Conservation (phyloP, 2,888 invertebrate genomes). For the Hesperia comma region DNA sequence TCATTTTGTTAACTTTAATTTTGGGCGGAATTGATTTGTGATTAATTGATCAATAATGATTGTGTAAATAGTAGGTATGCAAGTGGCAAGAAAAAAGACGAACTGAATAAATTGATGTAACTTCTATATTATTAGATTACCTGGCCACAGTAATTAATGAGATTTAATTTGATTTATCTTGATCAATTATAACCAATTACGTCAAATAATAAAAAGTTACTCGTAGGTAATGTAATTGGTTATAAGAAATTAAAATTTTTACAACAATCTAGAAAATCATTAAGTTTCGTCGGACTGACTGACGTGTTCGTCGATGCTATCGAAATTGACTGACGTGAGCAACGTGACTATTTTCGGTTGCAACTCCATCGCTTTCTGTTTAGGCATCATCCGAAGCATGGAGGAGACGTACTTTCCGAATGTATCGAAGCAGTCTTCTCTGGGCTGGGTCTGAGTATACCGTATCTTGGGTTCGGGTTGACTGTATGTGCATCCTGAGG, state of each 20-base stretch:
- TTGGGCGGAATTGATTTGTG: too few species aligned
- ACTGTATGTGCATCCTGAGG: background rate
- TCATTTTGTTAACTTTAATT: too few species aligned
- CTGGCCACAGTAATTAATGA: too few species aligned
- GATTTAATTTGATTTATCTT: too few species aligned
- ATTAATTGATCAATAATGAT: too few species aligned
- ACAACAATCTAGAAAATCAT: background rate
- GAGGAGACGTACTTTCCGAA: conserved; percentile 61
- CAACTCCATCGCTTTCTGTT: conserved; percentile 49
- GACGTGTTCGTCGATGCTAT: conserved; percentile 9
- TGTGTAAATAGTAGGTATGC: too few species aligned
- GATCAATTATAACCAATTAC: too few species aligned
- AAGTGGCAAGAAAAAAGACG: too few species aligned
- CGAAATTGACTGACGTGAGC: conserved; percentile 25
- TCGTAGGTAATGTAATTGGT: too few species aligned
- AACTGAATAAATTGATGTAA: too few species aligned
- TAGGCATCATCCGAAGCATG: conserved; percentile 52
- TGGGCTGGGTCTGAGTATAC: background rate
- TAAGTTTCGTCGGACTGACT: conserved; percentile 16
- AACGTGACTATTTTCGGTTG: conserved; percentile 50
- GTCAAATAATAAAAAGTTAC: too few species aligned
- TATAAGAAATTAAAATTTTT: background rate
- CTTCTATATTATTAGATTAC: too few species aligned
- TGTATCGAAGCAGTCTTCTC: conserved; percentile 52
- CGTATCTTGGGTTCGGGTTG: background rate